These are phyloP conservation scores for Polypedilum vanderplanki DNA, from an alignment of 1,140 invertebrate genomes.

Conservation along the genomic window DNA sequence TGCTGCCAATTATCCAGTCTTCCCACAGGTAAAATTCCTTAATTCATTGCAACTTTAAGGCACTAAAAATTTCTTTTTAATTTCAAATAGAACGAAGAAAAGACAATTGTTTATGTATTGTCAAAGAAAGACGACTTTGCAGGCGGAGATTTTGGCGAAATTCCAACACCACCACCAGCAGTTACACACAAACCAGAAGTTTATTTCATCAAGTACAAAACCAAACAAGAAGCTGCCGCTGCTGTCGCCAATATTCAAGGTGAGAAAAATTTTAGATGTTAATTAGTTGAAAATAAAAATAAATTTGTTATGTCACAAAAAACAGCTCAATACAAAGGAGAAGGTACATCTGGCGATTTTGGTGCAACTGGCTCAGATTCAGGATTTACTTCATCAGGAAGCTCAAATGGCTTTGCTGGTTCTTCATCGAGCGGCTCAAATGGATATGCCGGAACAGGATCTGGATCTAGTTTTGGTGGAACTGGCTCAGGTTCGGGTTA, in stretches of 20 bases:
- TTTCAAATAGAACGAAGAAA: conserved; percentile 62
- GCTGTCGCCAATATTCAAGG: conserved; percentile 40
- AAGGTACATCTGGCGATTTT: no score
- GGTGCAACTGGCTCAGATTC: no score
- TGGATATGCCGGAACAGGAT: neutral
- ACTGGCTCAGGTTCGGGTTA: neutral
- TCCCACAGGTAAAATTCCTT: conserved; percentile 44
- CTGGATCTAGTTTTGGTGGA: neutral
- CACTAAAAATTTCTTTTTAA: conserved; percentile 44
- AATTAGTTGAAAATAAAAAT: neutral
- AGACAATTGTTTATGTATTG: conserved; percentile 76
- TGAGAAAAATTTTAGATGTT: conserved; percentile 30
- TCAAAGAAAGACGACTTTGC: conserved; percentile 65
- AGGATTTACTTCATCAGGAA: neutral
- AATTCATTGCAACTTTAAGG: neutral
- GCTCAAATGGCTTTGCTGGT: neutral
- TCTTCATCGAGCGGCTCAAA: neutral
- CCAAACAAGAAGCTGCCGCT: conserved; percentile 48
- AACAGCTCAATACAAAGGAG: neutral
- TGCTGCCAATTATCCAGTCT: conserved; percentile 54
- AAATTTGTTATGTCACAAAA: neutral
- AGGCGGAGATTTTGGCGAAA: conserved; percentile 56
- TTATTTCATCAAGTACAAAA: conserved; percentile 66
- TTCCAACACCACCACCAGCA: conserved; percentile 65
- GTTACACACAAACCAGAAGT: conserved; percentile 64